Base-by-base conservation (phyloP, 23 tunicate genomes). In the Trididemnum miniatum region DNA sequence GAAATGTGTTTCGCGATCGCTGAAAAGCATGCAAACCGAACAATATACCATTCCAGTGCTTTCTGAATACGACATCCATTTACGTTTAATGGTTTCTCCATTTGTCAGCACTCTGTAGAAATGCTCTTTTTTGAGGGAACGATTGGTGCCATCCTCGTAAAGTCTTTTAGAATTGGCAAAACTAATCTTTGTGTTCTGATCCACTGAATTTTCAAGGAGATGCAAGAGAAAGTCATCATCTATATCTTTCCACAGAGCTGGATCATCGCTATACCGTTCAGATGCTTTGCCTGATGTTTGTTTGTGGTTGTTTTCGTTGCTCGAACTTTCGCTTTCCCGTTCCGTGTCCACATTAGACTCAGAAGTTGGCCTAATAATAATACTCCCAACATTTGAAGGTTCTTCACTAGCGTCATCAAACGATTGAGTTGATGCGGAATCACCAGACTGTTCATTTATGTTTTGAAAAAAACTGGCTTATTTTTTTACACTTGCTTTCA, bases 51-150 rank as follows among this genome's bases (percentile, higher is more conserved):
- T 67, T 67, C 75, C 75, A 67, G 38, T 67, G 75, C 38, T 67
- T 67, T 67, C 75, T 38, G 75, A 67, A 38, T 67, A 67, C 75
- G 32, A 22, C 75, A 67, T 67, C 38, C 75, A 67, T 37, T 67
- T 32, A 67, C 38, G 75, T 67, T 67, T 67, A 38, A 67, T 67
- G 32, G 75, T 67, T 67, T 67, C 75, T 67, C 75, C 75, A 67
- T 67, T 67, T 67, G 75, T 67, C 32, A 67, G 32, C 31, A 32
- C 75, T 67, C 38, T 67, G 38, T 67, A 31, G 75, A 67, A 67
- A 67, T 67, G 38, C 32, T 67, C 38, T 67, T 67, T 67, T 67
- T 67, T 31, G 32, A 33, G 38, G 5, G 4, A 62, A 20, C 20
- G 75, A n/a, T 67, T 67, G 32, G 32, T 67, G 75, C 75, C 75